Base-by-base conservation (phyloP, 2,797 vertebrate genomes). In the Brotula barbata region DNA sequence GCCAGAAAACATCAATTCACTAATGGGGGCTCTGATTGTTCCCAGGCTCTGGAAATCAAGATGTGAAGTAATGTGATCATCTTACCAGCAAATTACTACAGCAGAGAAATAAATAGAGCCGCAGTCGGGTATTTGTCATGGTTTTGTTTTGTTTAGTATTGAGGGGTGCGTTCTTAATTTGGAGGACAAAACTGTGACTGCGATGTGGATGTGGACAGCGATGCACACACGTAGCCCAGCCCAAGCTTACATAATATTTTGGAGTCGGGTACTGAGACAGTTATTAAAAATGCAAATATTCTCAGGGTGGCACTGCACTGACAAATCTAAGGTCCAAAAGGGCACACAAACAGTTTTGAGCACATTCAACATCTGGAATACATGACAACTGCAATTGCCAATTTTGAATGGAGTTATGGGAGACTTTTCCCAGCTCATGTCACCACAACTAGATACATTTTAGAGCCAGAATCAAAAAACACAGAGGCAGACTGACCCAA, bases 21-120 rank as follows among this genome's bases (percentile, higher is more conserved):
- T 83, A 87, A 87, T 85, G 61, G 85, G 71, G 34, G 65, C n/a
- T 57, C 71, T 74, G 83, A 88, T 77, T 85, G 75, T 84, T 83
- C 77, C 58, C 58, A 57, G 59, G 60, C 16, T 16, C 1, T 23
- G 51, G 33, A 80, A 82, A 85, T 77, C 52, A 66, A 72, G 75
- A 64, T 68, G 66, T 34, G 21, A 71, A 59, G 48, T 69, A 73
- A 76, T 76, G 53, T 67, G 70, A 79, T 49, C 36, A 50, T 55
- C 46, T 69, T 58, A 59, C 69, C 50, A 72, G 45, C 58, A 70
- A 77, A 75, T 77, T 56, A 78, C 73, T 23, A 1, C n/a, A 31
- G 64, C 37, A 48, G 49, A 70, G 63, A 75, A 81, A 88, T 63
- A 83, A 88, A 87, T 59, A 63, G 58, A 50, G 20, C 63, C 60